phyloP scores from a whole-genome alignment of 2,113 vertebrate genomes.

The Crotalus helleri region DNA sequence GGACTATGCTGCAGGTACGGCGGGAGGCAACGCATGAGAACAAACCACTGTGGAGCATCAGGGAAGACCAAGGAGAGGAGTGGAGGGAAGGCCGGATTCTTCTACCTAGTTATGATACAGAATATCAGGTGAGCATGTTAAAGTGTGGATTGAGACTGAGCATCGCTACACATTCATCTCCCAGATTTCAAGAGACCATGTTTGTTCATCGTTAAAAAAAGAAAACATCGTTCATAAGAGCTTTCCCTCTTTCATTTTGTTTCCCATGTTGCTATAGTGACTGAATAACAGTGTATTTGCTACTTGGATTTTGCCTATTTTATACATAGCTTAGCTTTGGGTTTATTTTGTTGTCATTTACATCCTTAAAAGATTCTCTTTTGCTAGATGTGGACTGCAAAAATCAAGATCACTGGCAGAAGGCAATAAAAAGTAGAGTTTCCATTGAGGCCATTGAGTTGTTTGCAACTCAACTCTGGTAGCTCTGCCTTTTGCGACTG shows the following conservation, averaged over 20 bases:
- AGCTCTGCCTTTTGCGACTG: slow-evolving; percentile 42
- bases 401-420: not conserved
- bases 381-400: not conserved
- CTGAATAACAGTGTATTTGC: slow-evolving; percentile 76
- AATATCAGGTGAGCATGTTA: slow-evolving; percentile 81
- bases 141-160: slow-evolving; percentile 24
- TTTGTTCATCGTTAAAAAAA: slow-evolving; percentile 67
- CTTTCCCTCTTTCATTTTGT: slow-evolving; percentile 70
- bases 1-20: slow-evolving; percentile 83
- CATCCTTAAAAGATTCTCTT: slow-evolving; percentile 63
- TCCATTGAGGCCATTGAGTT: not conserved
- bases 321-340: slow-evolving; percentile 71
- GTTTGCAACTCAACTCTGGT: not conserved
- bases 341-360: slow-evolving; percentile 73
- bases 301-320: slow-evolving; percentile 78
- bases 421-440: not conserved
- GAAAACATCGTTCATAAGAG: slow-evolving; percentile 53
- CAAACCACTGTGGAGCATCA: slow-evolving; percentile 85
- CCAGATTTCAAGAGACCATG: slow-evolving; percentile 56
- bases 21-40: slow-evolving; percentile 84
- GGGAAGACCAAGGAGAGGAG: slow-evolving; percentile 85
- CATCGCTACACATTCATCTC: slow-evolving; percentile 47
- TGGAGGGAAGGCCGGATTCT: slow-evolving; percentile 93
- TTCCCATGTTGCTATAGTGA: slow-evolving; percentile 76
- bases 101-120: slow-evolving; percentile 86